A percentile compares a stretch with the other conserved stretches of the same genome.
These are phyloP conservation scores for Holotrichia oblita DNA, from an alignment of 1,140 invertebrate genomes.

Conservation along the genomic window DNA sequence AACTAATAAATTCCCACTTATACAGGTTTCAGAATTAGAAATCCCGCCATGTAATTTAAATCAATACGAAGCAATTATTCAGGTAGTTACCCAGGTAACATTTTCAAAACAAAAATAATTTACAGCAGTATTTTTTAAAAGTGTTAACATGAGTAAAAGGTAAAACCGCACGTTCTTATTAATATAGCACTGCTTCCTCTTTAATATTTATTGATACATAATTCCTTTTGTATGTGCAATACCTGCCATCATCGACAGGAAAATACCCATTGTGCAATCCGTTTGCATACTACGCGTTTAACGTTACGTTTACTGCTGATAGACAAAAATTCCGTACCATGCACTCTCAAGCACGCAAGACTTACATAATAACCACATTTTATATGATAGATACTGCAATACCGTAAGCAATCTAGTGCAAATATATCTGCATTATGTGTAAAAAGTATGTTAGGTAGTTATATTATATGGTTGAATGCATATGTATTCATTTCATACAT, in stretches of 20 bases:
- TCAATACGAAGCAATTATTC: no score
- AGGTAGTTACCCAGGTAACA: background rate
- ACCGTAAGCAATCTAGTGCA: background rate
- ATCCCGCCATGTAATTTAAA: no score
- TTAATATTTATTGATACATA: background rate
- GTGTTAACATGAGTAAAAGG: constrained; percentile 9
- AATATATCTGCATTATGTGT: background rate
- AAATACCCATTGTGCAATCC: constrained; percentile 29
- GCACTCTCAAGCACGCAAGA: constrained; percentile 16
- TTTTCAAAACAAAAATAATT: constrained; percentile 8
- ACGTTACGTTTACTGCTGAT: constrained; percentile 5
- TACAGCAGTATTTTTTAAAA: background rate
- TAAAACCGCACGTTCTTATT: background rate
- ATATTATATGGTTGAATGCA: no score
- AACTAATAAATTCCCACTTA: no score
- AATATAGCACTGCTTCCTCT: background rate
- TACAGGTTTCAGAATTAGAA: no score
- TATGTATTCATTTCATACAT: no score
- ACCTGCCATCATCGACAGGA: background rate
- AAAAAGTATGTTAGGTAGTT: background rate
- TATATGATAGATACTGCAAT: background rate
- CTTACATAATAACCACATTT: constrained; percentile 24
- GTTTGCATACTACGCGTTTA: background rate
- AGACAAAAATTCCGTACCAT: constrained; percentile 17
- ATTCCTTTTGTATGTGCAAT: background rate